Conservation (phyloP, 2,888 invertebrate genomes). For the Perizoma affinitatum region DNA sequence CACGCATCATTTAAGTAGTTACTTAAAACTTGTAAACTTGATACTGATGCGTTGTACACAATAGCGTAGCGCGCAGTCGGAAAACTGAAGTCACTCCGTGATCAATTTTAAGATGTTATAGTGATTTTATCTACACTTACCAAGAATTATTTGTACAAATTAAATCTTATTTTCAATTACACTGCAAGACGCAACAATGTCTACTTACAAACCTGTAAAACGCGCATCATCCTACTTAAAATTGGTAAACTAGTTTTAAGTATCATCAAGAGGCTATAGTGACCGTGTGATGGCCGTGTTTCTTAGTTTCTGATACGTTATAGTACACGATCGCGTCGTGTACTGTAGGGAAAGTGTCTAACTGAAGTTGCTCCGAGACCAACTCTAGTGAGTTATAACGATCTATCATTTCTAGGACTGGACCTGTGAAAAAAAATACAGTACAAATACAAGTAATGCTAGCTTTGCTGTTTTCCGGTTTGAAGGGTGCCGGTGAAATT, state of each 20-base stretch:
- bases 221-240: constrained; percentile 4
- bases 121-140: not conserved
- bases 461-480: no score
- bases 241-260: constrained; percentile 13
- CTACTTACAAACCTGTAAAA: not conserved
- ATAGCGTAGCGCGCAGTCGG: no score
- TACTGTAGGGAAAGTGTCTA: constrained; percentile 87
- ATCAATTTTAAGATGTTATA: no score
- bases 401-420: constrained; percentile 86
- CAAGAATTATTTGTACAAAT: not conserved
- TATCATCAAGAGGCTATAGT: constrained; percentile 47
- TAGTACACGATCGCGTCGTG: constrained; percentile 87
- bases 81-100: no score
- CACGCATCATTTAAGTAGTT: no score
- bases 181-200: not conserved
- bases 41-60: no score
- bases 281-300: constrained; percentile 48
- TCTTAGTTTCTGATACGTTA: constrained; percentile 55
- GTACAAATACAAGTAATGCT: no score
- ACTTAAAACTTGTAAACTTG: no score
- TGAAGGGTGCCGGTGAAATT: no score
- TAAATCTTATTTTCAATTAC: not conserved
- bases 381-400: constrained; percentile 83
- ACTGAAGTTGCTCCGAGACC: constrained; percentile 76
- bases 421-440: constrained; percentile 67